Conservation (phyloP, 2,113 vertebrate genomes). For the Tympanuchus pallidicinctus region DNA sequence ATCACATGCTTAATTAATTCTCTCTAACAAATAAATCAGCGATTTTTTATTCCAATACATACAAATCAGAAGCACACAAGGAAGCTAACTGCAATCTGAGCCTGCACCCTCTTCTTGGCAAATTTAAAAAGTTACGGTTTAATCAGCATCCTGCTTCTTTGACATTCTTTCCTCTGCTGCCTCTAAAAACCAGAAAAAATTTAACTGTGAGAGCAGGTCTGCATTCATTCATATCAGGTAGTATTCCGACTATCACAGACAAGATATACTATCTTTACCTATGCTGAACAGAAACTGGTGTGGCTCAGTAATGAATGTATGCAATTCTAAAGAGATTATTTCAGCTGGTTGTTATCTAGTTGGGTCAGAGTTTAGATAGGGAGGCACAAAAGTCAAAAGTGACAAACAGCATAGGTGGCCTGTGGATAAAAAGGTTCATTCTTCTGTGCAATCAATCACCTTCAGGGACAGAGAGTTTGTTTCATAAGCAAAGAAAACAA, state of each 20-base stretch:
- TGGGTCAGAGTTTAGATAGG: slow-evolving; percentile 43
- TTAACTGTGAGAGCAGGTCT: background rate
- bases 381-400: slow-evolving; percentile 8
- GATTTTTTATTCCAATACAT: background rate
- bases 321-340: background rate
- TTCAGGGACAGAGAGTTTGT: background rate
- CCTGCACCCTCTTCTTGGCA: background rate
- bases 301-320: background rate
- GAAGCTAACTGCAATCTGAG: background rate
- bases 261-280: background rate
- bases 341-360: slow-evolving; percentile 18
- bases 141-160: background rate
- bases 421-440: slow-evolving; percentile 51
- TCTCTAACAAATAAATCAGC: background rate
- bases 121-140: background rate
- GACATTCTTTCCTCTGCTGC: background rate
- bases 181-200: background rate
- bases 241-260: background rate
- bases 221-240: background rate
- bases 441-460: slow-evolving; percentile 40
- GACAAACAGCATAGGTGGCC: slow-evolving; percentile 44
- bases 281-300: background rate
- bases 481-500: slow-evolving; percentile 36
- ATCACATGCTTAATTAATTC: background rate
- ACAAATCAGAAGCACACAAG: background rate